Evolutionary conservation across 2,797 vertebrate genomes (phyloP), one percentile per base, ranked within the genome.

Genomic region (Xyrichtys novacula): DNA sequence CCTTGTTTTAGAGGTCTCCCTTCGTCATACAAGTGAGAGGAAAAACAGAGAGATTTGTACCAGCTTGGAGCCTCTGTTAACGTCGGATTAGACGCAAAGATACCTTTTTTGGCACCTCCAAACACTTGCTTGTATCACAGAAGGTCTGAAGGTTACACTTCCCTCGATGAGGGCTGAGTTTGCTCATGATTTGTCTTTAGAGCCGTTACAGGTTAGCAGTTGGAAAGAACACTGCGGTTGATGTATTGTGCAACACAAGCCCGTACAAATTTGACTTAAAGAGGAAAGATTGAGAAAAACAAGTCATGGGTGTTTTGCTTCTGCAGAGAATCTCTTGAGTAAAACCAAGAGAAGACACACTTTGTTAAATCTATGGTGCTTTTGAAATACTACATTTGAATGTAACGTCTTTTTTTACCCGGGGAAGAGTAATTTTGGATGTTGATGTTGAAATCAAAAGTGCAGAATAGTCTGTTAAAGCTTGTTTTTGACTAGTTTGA

Each of bases 161-260:
- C n/a, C 53, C 6, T 23, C 29, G 29, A 78, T 66, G 60, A 74
- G 38, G 54, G 6, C 15, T 1, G 1, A 46, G 49, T 74, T 81
- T 71, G 59, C 56, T 57, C 22, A 62, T 62, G 39, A 16, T 61
- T 56, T 84, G 42, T 60, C 32, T 65, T 26, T 54, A 49, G 48
- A 79, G 73, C 62, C 14, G 36, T 78, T 76, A 52, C 50, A 69
- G 57, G 66, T 76, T 78, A 52, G 22, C 43, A 63, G 64, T 73
- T 70, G 57, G 29, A 66, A 79, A 78, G 56, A 76, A 60, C 59
- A 39, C 26, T 52, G 53, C 50, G 23, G 47, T 56, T 53, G 26
- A 56, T 50, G 44, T 17, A 55, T 90, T 91, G 84, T 65, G 88
- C 72, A 90, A 90, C 78, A 69, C 23, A 25, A 16, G n/a, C 46